Evolutionary conservation across 2,888 invertebrate genomes (phyloP).

Genomic region (Nemoura dubitans): DNA sequence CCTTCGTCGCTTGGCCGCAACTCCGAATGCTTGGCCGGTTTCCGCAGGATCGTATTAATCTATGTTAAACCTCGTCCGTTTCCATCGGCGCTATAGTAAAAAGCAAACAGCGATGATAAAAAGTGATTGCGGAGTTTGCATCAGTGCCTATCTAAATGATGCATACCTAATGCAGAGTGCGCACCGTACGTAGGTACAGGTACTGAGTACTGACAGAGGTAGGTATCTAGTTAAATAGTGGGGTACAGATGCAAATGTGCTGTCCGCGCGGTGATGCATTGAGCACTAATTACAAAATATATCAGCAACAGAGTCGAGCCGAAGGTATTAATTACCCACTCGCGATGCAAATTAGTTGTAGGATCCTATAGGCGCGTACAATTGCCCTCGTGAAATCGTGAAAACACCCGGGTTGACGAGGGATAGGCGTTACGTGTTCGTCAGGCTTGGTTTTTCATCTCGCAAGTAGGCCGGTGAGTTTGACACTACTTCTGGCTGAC

Average conservation of each 20-base stretch:
- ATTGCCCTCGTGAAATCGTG: not conserved
- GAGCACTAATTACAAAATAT: not conserved
- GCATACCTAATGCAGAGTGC: not conserved
- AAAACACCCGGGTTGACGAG: not conserved
- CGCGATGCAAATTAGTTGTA: not conserved
- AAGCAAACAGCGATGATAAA: not conserved
- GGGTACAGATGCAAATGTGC: not conserved
- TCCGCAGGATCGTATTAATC: not conserved
- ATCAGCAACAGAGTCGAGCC: not conserved
- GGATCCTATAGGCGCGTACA: not conserved
- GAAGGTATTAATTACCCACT: not conserved
- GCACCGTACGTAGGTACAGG: not conserved
- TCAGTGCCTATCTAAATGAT: constrained; percentile 19
- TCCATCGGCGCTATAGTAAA: not conserved
- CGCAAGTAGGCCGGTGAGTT: not conserved
- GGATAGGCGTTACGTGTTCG: not conserved
- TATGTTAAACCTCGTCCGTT: not conserved
- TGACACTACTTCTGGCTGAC: not conserved
- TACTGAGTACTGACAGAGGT: not conserved
- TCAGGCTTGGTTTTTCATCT: not conserved
- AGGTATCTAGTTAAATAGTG: not conserved
- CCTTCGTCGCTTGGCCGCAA: not conserved
- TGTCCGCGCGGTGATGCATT: not conserved
- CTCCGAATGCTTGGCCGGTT: not conserved
- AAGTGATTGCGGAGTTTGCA: not conserved